Percentiles rank a stretch among this genome's conserved stretches.
These are phyloP conservation scores for Drosophila murphyi DNA, from an alignment of 1,140 invertebrate genomes.

Conservation along the genomic window DNA sequence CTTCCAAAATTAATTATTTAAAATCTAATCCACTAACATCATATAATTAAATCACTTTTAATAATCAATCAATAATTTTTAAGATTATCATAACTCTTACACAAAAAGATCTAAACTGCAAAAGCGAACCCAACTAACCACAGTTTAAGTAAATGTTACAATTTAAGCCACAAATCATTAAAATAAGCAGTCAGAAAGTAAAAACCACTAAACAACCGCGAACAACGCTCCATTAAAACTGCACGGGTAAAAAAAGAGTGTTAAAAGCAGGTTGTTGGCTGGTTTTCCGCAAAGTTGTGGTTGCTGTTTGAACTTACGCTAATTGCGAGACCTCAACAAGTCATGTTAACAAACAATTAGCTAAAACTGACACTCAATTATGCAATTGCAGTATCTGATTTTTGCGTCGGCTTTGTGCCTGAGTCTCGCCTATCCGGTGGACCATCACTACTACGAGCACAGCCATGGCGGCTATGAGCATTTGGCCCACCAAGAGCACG, in stretches of 20 bases:
- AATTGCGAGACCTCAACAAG: constrained; percentile 48
- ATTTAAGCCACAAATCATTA: constrained; percentile 48
- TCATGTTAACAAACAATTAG: constrained; percentile 67
- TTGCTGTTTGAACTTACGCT: constrained; percentile 30
- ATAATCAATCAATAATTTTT: background rate
- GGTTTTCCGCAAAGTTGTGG: constrained; percentile 28
- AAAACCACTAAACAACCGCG: constrained; percentile 51
- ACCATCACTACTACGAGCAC: constrained; percentile 78
- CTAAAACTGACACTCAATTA: constrained; percentile 53
- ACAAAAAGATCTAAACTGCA: background rate
- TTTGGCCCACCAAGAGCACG: constrained; percentile 62
- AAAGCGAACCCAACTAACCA: constrained; percentile 11
- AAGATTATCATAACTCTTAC: background rate
- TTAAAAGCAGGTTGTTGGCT: constrained; percentile 19
- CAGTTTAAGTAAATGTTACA: constrained; percentile 29
- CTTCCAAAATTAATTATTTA: background rate
- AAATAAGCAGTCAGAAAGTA: constrained; percentile 38
- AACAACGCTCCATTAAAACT: constrained; percentile 60
- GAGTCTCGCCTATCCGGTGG: constrained; percentile 79
- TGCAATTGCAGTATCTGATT: constrained; percentile 80
- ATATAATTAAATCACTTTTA: background rate
- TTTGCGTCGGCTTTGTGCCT: constrained; percentile 80
- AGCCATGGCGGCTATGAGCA: constrained; percentile 75
- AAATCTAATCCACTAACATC: background rate
- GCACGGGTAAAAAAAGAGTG: constrained; percentile 29